These are phyloP conservation scores for Apotomis capreana DNA, from an alignment of 2,888 invertebrate species.

Conservation along the genomic window DNA sequence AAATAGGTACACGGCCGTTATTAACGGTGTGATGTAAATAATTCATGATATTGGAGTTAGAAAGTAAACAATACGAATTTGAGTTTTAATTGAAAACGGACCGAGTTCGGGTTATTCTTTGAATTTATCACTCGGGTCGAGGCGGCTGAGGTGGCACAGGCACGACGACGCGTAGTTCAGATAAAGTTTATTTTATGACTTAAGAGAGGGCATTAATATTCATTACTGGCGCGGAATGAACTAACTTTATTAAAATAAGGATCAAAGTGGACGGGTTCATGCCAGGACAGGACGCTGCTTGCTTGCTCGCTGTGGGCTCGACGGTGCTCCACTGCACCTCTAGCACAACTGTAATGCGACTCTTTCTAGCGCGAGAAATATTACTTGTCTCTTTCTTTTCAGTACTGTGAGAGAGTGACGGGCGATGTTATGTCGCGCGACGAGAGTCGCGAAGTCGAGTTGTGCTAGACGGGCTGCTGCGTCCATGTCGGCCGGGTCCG, in stretches of 20 bases:
- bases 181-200: constrained; percentile 82
- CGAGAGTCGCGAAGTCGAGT: no score
- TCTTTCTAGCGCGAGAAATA: no score
- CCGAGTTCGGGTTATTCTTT: constrained; percentile 75
- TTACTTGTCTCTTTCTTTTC: no score
- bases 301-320: constrained; percentile 12
- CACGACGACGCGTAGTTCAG: constrained; percentile 72
- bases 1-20: constrained; percentile 58
- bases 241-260: constrained; percentile 80
- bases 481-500: no score
- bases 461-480: no score
- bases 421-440: no score
- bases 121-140: constrained; percentile 73
- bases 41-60: constrained; percentile 73
- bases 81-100: constrained; percentile 77
- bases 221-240: constrained; percentile 79
- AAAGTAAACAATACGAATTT: constrained; percentile 70
- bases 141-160: constrained; percentile 62
- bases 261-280: constrained; percentile 62
- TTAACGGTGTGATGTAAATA: constrained; percentile 64
- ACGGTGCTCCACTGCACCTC: background rate
- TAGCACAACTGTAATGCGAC: background rate
- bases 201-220: constrained; percentile 81
- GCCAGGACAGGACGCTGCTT: constrained; percentile 49
- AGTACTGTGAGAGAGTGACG: no score